phyloP scores from a whole-genome alignment of 2,888 invertebrate species.

The Caenorhabditis sp. region DNA sequence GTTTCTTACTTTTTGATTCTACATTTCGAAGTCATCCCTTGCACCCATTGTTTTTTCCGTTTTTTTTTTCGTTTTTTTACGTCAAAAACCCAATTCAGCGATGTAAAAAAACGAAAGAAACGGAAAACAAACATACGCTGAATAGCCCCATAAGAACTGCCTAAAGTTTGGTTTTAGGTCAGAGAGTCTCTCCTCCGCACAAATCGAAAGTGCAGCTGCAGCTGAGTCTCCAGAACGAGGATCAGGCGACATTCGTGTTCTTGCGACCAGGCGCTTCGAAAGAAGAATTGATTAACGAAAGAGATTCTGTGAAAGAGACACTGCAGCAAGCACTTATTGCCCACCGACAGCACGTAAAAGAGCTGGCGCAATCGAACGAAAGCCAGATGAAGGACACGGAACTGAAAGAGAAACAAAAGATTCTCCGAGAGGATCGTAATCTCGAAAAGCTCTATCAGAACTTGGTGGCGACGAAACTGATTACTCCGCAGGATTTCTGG shows the following conservation, averaged over 20 bases:
- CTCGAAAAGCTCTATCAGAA: conserved; percentile 87
- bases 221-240: conserved; percentile 90
- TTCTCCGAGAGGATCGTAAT: conserved; percentile 70
- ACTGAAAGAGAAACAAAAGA: conserved; percentile 70
- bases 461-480: conserved; percentile 94
- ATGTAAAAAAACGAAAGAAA: no score
- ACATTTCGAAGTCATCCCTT: no score
- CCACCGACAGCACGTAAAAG: conserved; percentile 68
- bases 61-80: no score
- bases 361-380: conserved; percentile 68
- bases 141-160: neutral
- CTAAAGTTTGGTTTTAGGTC: conserved; percentile 84
- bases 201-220: conserved; percentile 98
- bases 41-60: no score
- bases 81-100: no score
- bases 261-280: conserved; percentile 87
- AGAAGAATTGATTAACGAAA: conserved; percentile 88
- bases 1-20: no score
- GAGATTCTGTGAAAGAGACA: conserved; percentile 93
- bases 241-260: conserved; percentile 92
- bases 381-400: conserved; percentile 61
- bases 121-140: no score
- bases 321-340: conserved; percentile 89
- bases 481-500: conserved; percentile 99
- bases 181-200: conserved; percentile 94